Base-by-base conservation (phyloP, 2,113 vertebrate genomes). In the Calidris pygmaea region DNA sequence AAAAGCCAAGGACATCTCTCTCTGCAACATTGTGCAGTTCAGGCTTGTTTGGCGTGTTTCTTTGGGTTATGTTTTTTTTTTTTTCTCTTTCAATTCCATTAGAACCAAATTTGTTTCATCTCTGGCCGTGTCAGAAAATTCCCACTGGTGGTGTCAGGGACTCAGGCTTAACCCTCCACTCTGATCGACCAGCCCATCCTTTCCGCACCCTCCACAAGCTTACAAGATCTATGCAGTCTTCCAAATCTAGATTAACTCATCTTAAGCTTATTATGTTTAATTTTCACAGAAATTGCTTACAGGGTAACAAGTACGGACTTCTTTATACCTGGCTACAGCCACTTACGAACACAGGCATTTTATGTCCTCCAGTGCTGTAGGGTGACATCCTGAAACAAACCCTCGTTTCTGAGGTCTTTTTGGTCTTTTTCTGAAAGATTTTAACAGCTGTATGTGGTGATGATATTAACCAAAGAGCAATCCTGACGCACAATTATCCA, bases 1-100 rank as follows among this genome's bases (percentile, higher is more conserved):
- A 83, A 91, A 83, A 85, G 35, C 81, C 89, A 96, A 96, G 89
- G 95, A 91, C 94, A 82, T 66, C 20, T 93, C 80, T 80, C 41
- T 93, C 74, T 13, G 13, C 76, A 89, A 85, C 34, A 29, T 3
- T 19, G 8, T 65, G 53, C 12, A 23, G 9, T 74, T 87, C 35
- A 17, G n/a, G 7, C 56, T 93, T 75, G 13, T 75, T 93, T 67
- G 20, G 50, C 32, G 23, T 21, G 12, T 32, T 17, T 30, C 30
- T 55, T 55, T 55, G 16, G 29, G 16, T 55, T 30, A 19, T 55
- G 24, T 18, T 19, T 8, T 26, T 62, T 19, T 66, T 73, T 56
- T 47, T 21, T 1, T 0, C 22, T 26, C 26, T 85, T 56, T 78
- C 62, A 62, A 17, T 87, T 79, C 26, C 14, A 2, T 85, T 70